Percentiles rank a stretch among this genome's conserved stretches.
Evolutionary conservation across 1,140 invertebrate genomes (phyloP).

Genomic region (Elysia chlorotica): DNA sequence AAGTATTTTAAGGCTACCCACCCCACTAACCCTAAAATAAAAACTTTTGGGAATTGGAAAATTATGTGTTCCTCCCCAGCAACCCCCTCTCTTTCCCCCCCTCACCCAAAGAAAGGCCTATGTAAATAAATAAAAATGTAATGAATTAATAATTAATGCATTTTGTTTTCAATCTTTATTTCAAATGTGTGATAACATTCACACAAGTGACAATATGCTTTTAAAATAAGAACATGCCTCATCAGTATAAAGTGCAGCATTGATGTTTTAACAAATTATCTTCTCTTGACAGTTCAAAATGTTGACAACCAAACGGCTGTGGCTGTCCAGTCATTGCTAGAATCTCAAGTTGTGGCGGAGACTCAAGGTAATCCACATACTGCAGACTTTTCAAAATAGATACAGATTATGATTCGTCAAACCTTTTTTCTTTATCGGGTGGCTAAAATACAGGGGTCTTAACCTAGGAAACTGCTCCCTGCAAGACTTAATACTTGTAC

Average conservation of each 20-base stretch:
- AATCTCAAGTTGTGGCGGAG: constrained; percentile 45
- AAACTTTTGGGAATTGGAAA: too few relatives aligned
- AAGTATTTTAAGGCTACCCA: too few relatives aligned
- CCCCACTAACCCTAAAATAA: too few relatives aligned
- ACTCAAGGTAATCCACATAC: constrained; percentile 38
- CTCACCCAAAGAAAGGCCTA: too few relatives aligned
- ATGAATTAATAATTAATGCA: too few relatives aligned
- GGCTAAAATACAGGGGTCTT: not conserved
- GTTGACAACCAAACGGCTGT: constrained; percentile 55
- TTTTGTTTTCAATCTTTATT: constrained; percentile 1
- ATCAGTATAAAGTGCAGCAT: not conserved
- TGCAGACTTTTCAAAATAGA: too few relatives aligned
- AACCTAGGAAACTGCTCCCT: not conserved
- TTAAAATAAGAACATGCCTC: too few relatives aligned
- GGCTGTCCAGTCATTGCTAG: constrained; percentile 54
- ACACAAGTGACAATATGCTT: not conserved
- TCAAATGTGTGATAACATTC: not conserved
- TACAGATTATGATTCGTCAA: too few relatives aligned
- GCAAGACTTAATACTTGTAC: not conserved
- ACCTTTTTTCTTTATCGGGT: too few relatives aligned
- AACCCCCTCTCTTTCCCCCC: too few relatives aligned
- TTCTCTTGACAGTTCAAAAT: constrained; percentile 11
- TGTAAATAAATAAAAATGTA: too few relatives aligned
- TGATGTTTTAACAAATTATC: not conserved
- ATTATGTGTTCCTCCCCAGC: too few relatives aligned